Percentiles rank a stretch among this genome's conserved stretches.
These are phyloP conservation scores for Palythoa heliodiscus DNA, from an alignment of 92 coral and sea anemone genomes.

Conservation along the genomic window DNA sequence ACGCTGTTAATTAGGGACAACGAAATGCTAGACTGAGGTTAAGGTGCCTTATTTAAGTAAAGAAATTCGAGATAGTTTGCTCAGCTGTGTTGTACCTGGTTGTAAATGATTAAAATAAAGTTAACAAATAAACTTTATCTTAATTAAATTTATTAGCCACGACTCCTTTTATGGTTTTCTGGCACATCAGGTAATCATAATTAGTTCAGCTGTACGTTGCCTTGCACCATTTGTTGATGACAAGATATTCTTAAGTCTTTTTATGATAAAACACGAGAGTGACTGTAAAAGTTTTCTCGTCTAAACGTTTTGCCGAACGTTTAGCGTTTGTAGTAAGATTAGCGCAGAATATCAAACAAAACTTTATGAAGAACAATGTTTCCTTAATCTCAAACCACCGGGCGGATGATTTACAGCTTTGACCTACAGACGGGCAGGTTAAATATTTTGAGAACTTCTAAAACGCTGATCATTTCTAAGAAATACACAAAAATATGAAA, in stretches of 20 bases:
- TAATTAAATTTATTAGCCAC: not conserved
- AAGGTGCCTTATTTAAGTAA: not conserved
- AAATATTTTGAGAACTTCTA: not conserved
- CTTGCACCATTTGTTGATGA: too few species aligned
- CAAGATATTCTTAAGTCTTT: not conserved
- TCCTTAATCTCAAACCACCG: not conserved
- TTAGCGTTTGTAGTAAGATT: conserved; percentile 5
- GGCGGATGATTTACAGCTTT: not conserved
- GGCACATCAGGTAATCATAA: not conserved
- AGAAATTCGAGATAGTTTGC: not conserved
- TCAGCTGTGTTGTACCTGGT: not conserved
- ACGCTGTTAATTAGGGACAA: not conserved
- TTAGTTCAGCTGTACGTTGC: too few species aligned
- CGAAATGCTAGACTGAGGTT: not conserved
- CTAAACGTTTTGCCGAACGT: not conserved
- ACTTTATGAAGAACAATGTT: not conserved
- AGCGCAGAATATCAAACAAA: not conserved
- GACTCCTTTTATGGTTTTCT: not conserved
- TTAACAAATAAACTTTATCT: not conserved
- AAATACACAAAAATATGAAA: not conserved
- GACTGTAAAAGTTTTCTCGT: not conserved
- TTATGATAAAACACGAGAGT: too few species aligned
- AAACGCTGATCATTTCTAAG: not conserved
- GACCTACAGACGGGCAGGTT: not conserved
- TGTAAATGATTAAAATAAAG: not conserved